Evolutionary conservation across 1,140 invertebrate genomes (phyloP).

Genomic region (Stenopsyche tienmushanensis): DNA sequence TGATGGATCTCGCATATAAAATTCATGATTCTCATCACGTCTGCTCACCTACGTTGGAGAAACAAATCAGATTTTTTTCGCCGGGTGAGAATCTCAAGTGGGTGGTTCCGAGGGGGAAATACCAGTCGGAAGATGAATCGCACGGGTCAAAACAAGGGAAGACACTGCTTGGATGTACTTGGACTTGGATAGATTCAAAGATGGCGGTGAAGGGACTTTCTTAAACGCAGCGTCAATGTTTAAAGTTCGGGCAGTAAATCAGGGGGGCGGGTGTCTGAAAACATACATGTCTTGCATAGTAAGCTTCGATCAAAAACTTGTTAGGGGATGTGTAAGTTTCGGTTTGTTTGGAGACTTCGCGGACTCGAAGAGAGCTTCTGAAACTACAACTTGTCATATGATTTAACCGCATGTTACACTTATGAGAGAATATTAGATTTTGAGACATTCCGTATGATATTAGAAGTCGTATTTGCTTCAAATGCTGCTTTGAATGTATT

Average conservation of each 20-base stretch:
- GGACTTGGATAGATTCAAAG: neutral
- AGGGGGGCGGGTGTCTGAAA: neutral
- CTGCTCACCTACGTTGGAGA: neutral
- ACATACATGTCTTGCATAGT: conserved; percentile 4
- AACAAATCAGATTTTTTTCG: neutral
- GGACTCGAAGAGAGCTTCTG: neutral
- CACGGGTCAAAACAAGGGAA: neutral
- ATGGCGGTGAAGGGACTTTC: neutral
- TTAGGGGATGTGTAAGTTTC: neutral
- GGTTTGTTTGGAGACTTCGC: no score
- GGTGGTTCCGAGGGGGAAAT: neutral
- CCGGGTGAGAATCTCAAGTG: neutral
- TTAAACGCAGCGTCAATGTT: neutral
- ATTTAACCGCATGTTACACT: neutral
- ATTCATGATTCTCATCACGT: neutral
- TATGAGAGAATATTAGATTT: neutral
- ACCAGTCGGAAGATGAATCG: neutral
- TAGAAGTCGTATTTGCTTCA: neutral
- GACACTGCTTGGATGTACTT: neutral
- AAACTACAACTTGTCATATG: neutral
- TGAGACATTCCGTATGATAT: neutral
- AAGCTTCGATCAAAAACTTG: no score
- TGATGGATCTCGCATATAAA: no score
- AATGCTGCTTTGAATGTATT: neutral
- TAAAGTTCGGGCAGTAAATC: conserved; percentile 4